These are phyloP conservation scores for Lamellibrachia satsuma DNA, from an alignment of 2,888 invertebrate species.

Conservation along the genomic window DNA sequence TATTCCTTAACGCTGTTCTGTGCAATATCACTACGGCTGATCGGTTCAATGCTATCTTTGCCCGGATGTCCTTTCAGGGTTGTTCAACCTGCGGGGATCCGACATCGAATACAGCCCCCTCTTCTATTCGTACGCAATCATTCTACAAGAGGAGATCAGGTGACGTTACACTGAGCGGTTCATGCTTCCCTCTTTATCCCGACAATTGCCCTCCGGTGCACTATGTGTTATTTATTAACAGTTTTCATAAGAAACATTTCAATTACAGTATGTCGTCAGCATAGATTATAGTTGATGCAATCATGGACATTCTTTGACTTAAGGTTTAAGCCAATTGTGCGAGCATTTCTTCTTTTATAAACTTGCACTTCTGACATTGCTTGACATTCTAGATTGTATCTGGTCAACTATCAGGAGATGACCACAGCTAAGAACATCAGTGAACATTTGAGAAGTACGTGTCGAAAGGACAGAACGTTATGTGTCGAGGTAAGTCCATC, in stretches of 20 bases:
- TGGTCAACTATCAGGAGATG: conserved; percentile 22
- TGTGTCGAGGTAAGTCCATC: conserved; percentile 52
- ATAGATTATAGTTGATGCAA: not conserved
- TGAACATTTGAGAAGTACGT: conserved; percentile 43
- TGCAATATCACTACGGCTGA: not conserved
- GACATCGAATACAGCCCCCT: conserved; percentile 35
- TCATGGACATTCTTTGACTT: not conserved
- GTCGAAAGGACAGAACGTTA: conserved; percentile 38
- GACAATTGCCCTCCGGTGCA: not conserved
- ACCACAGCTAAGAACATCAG: conserved; percentile 19
- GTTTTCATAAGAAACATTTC: not conserved
- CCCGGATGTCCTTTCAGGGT: conserved; percentile 30
- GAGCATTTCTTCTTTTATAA: not conserved
- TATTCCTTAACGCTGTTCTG: no score
- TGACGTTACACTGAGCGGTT: not conserved
- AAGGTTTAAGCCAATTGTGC: not conserved
- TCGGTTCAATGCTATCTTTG: not conserved
- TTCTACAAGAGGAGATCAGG: conserved; percentile 26
- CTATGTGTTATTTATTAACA: not conserved
- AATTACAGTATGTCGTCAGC: not conserved
- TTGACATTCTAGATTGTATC: conserved; percentile 27
- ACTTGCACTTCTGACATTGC: not conserved
- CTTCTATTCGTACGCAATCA: conserved; percentile 35
- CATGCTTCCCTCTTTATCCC: not conserved
- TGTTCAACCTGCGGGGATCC: conserved; percentile 36